Base-by-base conservation (phyloP, 2,888 invertebrate genomes). In the Falcaria lacertinaria region DNA sequence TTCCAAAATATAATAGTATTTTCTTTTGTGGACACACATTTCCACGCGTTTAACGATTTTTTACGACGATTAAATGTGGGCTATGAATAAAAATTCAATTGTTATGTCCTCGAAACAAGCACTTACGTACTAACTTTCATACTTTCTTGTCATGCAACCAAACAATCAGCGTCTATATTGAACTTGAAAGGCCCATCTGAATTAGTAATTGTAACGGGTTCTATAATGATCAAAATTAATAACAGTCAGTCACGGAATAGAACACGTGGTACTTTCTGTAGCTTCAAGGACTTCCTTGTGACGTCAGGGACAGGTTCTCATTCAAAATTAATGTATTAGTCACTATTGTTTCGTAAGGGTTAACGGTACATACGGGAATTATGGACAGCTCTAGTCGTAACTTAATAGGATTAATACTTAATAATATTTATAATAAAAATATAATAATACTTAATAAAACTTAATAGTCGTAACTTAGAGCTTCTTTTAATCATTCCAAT, bases 241-340 rank as follows among this genome's bases (percentile, higher is more conserved):
- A 64, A 64, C 58, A 46, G 49, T 48, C 56, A 57, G 65, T 65
- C 68, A 67, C 65, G 65, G 57, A 57, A 65, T 46, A 53, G 48
- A 47, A 50, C 56, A 59, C 52, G 50, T 54, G 59, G 52, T 59
- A 56, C 56, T 60, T 61, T 61, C 52, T 56, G 58, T 59, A 58
- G 50, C 42, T 42, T 47, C 48, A 48, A 59, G 51, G 54, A 55
- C 54, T 54, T 48, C 52, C 38, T 51, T 46, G 52, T 60, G 60
- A 52, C 52, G 55, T 52, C 44, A 50, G 37, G 22, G 37, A 37
- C 22, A 25, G 22, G 37, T 7, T 37, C 22, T 22, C 22, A 11
- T 37, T 13, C 22, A 15, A 37, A 22, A 22, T 25, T 36, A 28
- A 28, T 28, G 28, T 28, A 28, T 11, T 28, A 28, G 6, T 22